phyloP scores from a whole-genome alignment of 2,888 invertebrate species.

The Cephus runcator region DNA sequence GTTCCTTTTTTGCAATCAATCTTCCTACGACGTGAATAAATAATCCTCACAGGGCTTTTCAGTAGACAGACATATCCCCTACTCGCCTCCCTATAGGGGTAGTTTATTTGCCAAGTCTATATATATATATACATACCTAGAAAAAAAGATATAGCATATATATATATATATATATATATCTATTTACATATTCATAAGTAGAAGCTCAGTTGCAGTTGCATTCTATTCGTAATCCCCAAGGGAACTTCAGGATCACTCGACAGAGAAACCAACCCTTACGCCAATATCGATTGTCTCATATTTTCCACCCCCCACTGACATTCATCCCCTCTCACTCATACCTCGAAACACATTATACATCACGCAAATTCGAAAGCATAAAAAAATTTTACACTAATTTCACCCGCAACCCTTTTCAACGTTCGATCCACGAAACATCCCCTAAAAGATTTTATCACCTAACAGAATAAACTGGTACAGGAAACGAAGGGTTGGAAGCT shows the following conservation, averaged over 20 bases:
- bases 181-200: neutral
- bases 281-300: neutral
- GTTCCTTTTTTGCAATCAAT: conserved; percentile 32
- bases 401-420: too few relatives aligned
- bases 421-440: too few relatives aligned
- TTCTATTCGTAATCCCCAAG: neutral
- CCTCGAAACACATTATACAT: neutral
- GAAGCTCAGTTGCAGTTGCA: neutral
- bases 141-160: too few relatives aligned
- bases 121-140: neutral
- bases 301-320: neutral
- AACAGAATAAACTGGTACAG: too few relatives aligned
- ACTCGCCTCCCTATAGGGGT: neutral
- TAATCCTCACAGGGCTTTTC: conserved; percentile 27
- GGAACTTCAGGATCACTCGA: neutral
- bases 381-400: neutral
- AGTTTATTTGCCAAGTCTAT: neutral
- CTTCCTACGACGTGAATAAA: conserved; percentile 29
- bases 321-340: neutral
- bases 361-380: neutral
- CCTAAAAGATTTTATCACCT: too few relatives aligned
- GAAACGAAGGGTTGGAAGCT: too few relatives aligned
- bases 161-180: too few relatives aligned
- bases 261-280: neutral
- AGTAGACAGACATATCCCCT: neutral